A percentile compares a stretch with the other conserved stretches of the same genome.
Evolutionary conservation across 2,113 vertebrate species (phyloP).

Genomic region (Eublepharis macularius): DNA sequence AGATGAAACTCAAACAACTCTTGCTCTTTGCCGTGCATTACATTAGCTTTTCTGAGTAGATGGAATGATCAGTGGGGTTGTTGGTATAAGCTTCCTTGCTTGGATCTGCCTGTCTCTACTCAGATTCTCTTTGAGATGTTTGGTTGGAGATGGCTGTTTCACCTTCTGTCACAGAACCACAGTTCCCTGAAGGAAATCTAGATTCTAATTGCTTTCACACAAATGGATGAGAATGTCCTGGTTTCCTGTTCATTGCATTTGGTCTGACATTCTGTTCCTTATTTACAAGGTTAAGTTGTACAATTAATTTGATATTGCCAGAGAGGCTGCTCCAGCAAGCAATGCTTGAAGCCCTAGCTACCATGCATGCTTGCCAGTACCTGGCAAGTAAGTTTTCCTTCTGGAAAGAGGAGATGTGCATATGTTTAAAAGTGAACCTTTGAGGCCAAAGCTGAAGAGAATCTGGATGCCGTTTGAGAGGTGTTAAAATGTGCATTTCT

Average conservation of each 20-base stretch:
- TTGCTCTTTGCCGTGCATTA: background rate
- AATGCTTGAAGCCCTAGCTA: conserved; percentile 7
- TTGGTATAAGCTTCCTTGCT: background rate
- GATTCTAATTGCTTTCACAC: background rate
- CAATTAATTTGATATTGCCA: conserved; percentile 10
- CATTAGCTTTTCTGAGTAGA: background rate
- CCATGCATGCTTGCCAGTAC: conserved; percentile 19
- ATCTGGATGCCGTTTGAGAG: conserved; percentile 70
- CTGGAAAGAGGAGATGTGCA: conserved; percentile 47
- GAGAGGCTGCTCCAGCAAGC: background rate
- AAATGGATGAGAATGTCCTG: background rate
- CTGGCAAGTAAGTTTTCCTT: conserved; percentile 23
- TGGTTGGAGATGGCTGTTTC: background rate
- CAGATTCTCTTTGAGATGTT: background rate
- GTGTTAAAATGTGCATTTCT: conserved; percentile 65
- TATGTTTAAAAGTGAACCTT: conserved; percentile 38
- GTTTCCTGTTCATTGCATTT: too few relatives aligned
- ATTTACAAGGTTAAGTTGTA: background rate
- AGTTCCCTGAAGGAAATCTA: background rate
- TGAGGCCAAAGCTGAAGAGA: conserved; percentile 30
- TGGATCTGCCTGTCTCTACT: background rate
- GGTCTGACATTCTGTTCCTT: too few relatives aligned
- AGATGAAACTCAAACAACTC: background rate
- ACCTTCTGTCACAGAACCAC: background rate
- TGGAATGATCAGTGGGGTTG: background rate